Evolutionary conservation across 1,140 invertebrate genomes (phyloP).

Genomic region (Archegozetes longisetosus): DNA sequence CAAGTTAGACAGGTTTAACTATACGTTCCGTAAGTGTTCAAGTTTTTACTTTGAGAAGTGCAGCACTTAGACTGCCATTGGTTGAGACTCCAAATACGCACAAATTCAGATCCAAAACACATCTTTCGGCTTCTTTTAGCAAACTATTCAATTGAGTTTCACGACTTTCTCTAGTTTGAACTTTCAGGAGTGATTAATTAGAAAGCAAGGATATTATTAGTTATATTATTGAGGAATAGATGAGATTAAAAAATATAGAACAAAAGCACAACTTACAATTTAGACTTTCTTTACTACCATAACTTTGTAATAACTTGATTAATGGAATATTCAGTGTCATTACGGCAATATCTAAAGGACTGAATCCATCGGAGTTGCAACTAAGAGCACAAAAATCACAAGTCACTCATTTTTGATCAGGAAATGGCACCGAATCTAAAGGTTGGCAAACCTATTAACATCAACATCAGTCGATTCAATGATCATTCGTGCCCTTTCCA

Average conservation of each 20-base stretch:
- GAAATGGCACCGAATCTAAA: slow-evolving; percentile 1
- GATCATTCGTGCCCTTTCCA: slow-evolving; percentile 74
- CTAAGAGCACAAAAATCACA: no score
- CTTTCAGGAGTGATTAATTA: slow-evolving; percentile 21
- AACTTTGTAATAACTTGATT: slow-evolving; percentile 66
- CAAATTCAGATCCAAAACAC: slow-evolving; percentile 26
- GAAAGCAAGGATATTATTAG: background rate
- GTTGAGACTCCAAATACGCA: slow-evolving; percentile 22
- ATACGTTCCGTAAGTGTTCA: background rate
- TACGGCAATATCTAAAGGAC: slow-evolving; percentile 74
- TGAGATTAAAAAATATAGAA: slow-evolving; percentile 47
- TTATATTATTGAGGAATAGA: slow-evolving; percentile 28
- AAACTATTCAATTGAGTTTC: slow-evolving; percentile 43
- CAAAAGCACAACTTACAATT: slow-evolving; percentile 64
- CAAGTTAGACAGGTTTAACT: no score
- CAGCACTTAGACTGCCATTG: slow-evolving; percentile 17
- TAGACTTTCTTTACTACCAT: slow-evolving; percentile 71
- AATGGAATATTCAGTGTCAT: slow-evolving; percentile 68
- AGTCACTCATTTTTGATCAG: no score
- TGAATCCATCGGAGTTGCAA: slow-evolving; percentile 70
- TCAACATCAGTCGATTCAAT: slow-evolving; percentile 75
- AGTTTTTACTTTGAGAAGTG: slow-evolving; percentile 16
- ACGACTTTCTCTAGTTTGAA: slow-evolving; percentile 25
- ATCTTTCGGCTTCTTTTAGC: slow-evolving; percentile 54
- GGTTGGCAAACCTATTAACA: slow-evolving; percentile 59